Evolutionary conservation across 2,113 vertebrate genomes (phyloP).

Genomic region (Limnothrissa miodon): DNA sequence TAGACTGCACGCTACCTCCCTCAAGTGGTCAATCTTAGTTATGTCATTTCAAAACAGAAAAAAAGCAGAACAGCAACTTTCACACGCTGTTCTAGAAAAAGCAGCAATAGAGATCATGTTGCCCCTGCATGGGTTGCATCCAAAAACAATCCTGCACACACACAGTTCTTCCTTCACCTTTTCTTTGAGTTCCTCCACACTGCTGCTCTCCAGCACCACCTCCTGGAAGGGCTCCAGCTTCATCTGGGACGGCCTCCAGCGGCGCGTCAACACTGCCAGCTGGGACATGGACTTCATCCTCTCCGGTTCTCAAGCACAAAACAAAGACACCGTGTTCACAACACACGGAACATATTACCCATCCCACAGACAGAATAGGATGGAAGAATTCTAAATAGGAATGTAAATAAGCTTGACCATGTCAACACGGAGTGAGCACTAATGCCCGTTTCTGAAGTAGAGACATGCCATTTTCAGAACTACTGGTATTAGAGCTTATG

Average conservation of each 20-base stretch:
- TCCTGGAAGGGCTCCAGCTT: conserved; percentile 90
- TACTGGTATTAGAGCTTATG: too few species aligned
- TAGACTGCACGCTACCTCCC: not conserved
- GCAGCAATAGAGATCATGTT: not conserved
- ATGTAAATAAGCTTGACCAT: too few species aligned
- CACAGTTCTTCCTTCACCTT: conserved; percentile 70
- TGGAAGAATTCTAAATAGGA: too few species aligned
- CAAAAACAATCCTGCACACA: not conserved
- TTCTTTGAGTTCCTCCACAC: conserved; percentile 91
- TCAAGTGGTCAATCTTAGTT: not conserved
- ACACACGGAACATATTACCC: not conserved
- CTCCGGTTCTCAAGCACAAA: conserved; percentile 78
- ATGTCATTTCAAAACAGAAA: not conserved
- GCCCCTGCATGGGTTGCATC: not conserved
- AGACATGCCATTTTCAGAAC: too few species aligned
- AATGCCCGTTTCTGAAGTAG: too few species aligned
- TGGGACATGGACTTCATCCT: conserved; percentile 99
- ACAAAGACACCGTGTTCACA: not conserved
- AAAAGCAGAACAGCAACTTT: not conserved
- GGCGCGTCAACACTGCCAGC: conserved; percentile 85
- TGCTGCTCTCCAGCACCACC: conserved; percentile 93
- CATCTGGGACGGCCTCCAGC: conserved; percentile 89
- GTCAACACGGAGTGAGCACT: too few species aligned
- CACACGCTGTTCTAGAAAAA: not conserved
- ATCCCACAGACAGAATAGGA: not conserved